Percentiles rank a stretch among this genome's conserved stretches.
phyloP scores from a whole-genome alignment of 1,140 invertebrate genomes.

The Hirudo medicinalis region DNA sequence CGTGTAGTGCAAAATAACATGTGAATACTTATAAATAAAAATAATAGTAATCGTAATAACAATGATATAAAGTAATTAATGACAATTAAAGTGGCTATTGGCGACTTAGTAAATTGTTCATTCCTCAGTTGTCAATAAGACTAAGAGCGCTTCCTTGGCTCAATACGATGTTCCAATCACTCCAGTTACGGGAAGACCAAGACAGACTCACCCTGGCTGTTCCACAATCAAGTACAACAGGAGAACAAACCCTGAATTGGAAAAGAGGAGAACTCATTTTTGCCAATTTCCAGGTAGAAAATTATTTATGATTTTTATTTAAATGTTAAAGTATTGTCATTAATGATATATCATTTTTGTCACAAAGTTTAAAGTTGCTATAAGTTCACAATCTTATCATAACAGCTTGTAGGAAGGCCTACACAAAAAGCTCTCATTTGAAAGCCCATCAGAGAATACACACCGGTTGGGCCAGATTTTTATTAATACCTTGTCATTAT shows the following conservation, averaged over 20 bases:
- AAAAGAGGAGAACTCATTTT: conserved; percentile 82
- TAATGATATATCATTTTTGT: neutral
- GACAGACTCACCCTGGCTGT: conserved; percentile 38
- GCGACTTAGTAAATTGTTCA: neutral
- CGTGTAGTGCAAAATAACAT: too few species aligned
- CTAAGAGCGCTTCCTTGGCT: neutral
- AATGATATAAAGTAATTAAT: neutral
- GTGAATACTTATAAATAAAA: neutral
- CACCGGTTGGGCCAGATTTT: conserved; percentile 54
- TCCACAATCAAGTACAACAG: conserved; percentile 60
- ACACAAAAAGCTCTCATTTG: conserved; percentile 90
- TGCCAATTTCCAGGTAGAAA: conserved; percentile 79
- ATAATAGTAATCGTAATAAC: too few species aligned
- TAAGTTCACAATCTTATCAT: conserved; percentile 28
- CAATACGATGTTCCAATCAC: conserved; percentile 17
- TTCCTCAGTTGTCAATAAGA: too few species aligned
- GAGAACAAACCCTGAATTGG: conserved; percentile 85
- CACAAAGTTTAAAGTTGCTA: neutral
- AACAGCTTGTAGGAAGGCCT: conserved; percentile 85
- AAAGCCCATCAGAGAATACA: conserved; percentile 92
- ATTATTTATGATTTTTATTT: neutral
- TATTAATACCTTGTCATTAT: conserved; percentile 35
- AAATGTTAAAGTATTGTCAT: neutral
- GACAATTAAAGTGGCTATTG: neutral
- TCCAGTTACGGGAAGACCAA: conserved; percentile 27